Evolutionary conservation across 2,113 vertebrate species (phyloP), one percentile per base, ranked within the genome.

Genomic region (Pipa parva): DNA sequence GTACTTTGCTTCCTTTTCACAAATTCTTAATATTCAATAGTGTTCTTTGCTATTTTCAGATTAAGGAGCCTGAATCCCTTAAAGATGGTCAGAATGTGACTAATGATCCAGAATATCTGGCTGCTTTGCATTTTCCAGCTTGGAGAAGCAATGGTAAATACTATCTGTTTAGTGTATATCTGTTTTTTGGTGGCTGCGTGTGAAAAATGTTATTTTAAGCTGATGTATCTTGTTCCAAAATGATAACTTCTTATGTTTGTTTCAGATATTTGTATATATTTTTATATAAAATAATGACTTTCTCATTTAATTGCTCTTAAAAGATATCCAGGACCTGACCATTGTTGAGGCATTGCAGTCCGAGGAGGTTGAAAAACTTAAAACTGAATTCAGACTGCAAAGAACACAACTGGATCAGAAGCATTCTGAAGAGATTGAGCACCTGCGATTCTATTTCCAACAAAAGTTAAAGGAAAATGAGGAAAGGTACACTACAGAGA

Each of bases 401-500:
- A 77, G 76, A 71, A 33, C 72, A 0, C 83, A 80, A 13, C 84
- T 92, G 68, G 89, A 93, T 78, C 75, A 90, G 28, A 87, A 83
- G 56, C 87, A 93, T 66, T 39, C 73, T 55, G 80, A 83, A 63
- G 91, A 94, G 64, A 56, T 94, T 70, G 83, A 93, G 76, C 83
- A 29, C 31, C 84, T 91, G 11, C 60, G 80, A 39, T 75, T 76
- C 45, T 86, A 86, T 84, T 91, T 93, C 76, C 83, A 87, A 1
- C 83, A 90, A 60, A 88, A 92, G 56, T 80, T 90, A 62, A 73
- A 86, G 48, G 91, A 95, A 75, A 82, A 75, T 0, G 86, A 93
- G 71, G 85, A 91, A 77, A 82, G 84, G 1, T 87, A 86, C 46
- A 63, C 72, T 1, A 63, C 76, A 1, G 89, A 97, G 77, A 83